Conservation (phyloP, 2,797 vertebrate genomes). For the Eulemur rubriventer region DNA sequence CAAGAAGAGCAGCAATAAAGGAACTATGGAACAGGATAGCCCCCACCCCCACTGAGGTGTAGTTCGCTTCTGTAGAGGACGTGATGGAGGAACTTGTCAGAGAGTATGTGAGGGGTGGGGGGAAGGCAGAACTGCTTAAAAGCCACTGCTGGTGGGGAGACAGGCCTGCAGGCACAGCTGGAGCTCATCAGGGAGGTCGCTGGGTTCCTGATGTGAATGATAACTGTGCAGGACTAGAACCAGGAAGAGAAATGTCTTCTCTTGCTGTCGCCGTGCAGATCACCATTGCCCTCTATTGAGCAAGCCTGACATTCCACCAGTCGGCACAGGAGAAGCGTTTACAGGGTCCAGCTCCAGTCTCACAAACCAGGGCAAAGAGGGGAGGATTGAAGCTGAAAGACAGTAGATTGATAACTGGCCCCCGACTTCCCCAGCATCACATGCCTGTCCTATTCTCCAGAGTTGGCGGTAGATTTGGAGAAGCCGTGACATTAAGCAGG, state of each 20-base stretch:
- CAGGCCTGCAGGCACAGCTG: not conserved
- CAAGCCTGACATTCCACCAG: not conserved
- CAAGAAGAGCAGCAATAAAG: not conserved
- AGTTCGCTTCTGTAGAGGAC: not conserved
- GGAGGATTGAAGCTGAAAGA: not conserved
- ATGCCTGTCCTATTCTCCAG: not conserved
- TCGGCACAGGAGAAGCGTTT: not conserved
- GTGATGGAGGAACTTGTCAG: not conserved
- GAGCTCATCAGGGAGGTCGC: not conserved
- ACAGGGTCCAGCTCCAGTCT: not conserved
- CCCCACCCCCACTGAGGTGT: not conserved
- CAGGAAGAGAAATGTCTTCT: not conserved
- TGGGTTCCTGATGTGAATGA: not conserved
- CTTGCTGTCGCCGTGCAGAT: not conserved
- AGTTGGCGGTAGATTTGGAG: not conserved
- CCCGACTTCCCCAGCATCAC: not conserved
- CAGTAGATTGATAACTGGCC: too few relatives aligned
- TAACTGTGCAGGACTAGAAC: not conserved
- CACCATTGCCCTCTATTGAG: not conserved
- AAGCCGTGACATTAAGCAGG: not conserved
- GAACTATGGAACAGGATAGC: not conserved
- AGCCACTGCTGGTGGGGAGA: not conserved
- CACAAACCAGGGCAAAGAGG: not conserved
- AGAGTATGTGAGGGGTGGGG: too few relatives aligned
- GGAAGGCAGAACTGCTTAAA: not conserved